Evolutionary conservation across 2,888 invertebrate species (phyloP).

Genomic region (Poecilus cupreus): DNA sequence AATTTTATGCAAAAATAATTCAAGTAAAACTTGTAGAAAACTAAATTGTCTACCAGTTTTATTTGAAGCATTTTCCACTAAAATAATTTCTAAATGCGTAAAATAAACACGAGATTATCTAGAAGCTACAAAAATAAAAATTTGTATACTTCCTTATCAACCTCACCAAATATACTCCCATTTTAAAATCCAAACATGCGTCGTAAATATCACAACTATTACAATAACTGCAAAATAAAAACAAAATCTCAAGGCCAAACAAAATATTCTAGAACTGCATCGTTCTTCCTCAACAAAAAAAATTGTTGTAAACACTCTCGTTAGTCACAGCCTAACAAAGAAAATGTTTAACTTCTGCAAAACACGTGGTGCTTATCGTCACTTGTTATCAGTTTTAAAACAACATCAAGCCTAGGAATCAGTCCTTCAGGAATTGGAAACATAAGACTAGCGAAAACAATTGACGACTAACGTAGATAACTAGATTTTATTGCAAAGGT

Average conservation of each 20-base stretch:
- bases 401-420: slow-evolving; percentile 11
- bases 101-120: too few species aligned
- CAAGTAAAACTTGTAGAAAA: too few species aligned
- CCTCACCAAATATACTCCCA: too few species aligned
- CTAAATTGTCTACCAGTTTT: too few species aligned
- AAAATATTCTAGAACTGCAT: not conserved
- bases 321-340: slow-evolving; percentile 5
- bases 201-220: too few species aligned
- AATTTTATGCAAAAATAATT: too few species aligned
- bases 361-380: slow-evolving; percentile 1
- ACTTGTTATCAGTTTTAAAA: not conserved
- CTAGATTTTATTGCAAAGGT: slow-evolving; percentile 6
- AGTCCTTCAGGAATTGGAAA: slow-evolving; percentile 8
- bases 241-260: not conserved
- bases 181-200: too few species aligned
- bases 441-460: slow-evolving; percentile 16
- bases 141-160: too few species aligned
- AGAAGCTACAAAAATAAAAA: too few species aligned
- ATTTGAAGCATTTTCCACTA: too few species aligned
- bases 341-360: not conserved
- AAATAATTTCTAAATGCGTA: too few species aligned
- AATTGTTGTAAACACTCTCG: not conserved
- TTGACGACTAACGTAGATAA: slow-evolving; percentile 13
- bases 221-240: not conserved
- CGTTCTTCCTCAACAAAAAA: not conserved